Base-by-base conservation (phyloP, 2,113 vertebrate species). In the Rhinichthys klamathensis region DNA sequence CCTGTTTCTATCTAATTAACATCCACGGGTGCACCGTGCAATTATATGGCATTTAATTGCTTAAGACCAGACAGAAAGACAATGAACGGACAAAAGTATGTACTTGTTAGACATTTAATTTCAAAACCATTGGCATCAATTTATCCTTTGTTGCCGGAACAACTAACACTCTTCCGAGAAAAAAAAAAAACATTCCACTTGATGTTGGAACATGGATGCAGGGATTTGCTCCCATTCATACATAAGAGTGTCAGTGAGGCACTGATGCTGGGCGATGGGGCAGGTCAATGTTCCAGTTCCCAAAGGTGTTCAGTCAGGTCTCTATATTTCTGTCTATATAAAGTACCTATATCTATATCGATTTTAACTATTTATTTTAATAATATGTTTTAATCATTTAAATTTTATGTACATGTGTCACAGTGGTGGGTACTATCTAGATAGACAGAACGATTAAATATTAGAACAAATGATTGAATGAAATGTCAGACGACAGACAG, bases 41-140 rank as follows among this genome's bases (percentile, higher is more conserved):
- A 67, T 80, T 65, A 81, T 49, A 81, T 46, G 44, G 38, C 60
- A 67, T 44, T 65, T 30, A 49, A 49, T 67, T 65, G 58, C 38
- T 63, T 49, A 65, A 67, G n/a, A 16, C 65, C 38, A 12, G 38
- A 21, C 7, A 49, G 60, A 23, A 80, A 65, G 58, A 58, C 44
- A 51, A 75, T 51, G 73, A n/a, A 75, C 2, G 1, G 70, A 12
- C 38, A 73, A 44, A 44, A 73, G 70, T 25, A 73, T 8, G 13
- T 9, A 49, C 46, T 75, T 75, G 44, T 75, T 44, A 75, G n/a
- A 51, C 73, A 75, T 75, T 75, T 51, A 9, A 49, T 49, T 75
- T 75, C 41, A 75, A n/a, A 27, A 75, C n/a, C 46, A 27, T 30
- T 51, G 6, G 25, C 23, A 25, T 73, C 6, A 44, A 44, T 44